These are phyloP conservation scores for Gila orcuttii DNA, from an alignment of 2,113 vertebrate genomes.

Conservation along the genomic window DNA sequence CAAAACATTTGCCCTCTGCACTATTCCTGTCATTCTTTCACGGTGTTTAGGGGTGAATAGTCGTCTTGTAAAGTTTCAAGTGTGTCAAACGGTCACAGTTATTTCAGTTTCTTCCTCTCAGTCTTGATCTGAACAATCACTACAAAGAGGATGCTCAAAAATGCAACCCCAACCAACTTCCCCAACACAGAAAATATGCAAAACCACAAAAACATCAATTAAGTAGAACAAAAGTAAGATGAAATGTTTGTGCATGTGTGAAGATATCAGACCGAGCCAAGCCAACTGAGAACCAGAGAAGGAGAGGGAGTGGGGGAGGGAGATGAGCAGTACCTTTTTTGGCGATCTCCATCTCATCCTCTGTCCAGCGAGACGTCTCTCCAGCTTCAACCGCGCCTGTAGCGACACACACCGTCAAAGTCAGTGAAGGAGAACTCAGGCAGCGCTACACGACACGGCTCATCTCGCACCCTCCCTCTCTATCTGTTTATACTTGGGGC, in stretches of 20 bases:
- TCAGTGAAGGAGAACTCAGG: slow-evolving; percentile 11
- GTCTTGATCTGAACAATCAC: neutral
- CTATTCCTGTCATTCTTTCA: neutral
- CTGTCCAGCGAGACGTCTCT: slow-evolving; percentile 99
- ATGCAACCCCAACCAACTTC: slow-evolving; percentile 4
- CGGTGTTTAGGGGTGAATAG: neutral
- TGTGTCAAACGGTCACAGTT: slow-evolving; percentile 9
- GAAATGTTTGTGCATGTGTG: neutral
- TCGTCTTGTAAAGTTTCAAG: slow-evolving; percentile 3
- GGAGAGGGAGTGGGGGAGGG: neutral
- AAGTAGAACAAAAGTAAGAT: neutral
- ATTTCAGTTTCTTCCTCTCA: neutral
- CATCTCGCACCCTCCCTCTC: slow-evolving; percentile 60
- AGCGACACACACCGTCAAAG: slow-evolving; percentile 71
- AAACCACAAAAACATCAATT: neutral
- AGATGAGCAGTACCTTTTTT: slow-evolving; percentile 88
- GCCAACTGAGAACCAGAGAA: slow-evolving; percentile 32
- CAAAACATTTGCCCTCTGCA: neutral
- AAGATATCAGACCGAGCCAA: slow-evolving; percentile 5
- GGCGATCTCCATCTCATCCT: slow-evolving; percentile 99
- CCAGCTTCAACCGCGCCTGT: slow-evolving; percentile 89
- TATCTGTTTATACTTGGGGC: slow-evolving; percentile 78
- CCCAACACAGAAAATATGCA: neutral
- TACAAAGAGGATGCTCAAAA: neutral
- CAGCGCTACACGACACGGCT: neutral